These are phyloP conservation scores for Latheticus oryzae DNA, from an alignment of 2,888 invertebrate genomes.

Conservation along the genomic window DNA sequence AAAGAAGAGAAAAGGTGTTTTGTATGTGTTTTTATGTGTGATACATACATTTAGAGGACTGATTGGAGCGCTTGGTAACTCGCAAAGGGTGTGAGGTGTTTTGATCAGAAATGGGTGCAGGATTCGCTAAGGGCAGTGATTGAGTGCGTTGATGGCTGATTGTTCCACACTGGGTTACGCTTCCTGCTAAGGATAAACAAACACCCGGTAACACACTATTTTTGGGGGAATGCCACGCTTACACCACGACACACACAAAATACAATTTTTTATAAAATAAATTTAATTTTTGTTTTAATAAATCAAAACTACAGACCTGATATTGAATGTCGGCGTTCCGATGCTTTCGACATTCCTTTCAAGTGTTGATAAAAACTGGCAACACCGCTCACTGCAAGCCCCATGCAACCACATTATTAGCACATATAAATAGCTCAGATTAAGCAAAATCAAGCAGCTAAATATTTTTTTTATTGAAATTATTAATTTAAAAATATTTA, in stretches of 20 bases:
- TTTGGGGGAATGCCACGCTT: slow-evolving; percentile 30
- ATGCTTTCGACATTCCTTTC: slow-evolving; percentile 54
- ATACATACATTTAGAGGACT: slow-evolving; percentile 63
- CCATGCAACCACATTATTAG: slow-evolving; percentile 52
- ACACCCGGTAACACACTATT: slow-evolving; percentile 41
- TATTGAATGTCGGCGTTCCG: slow-evolving; percentile 62
- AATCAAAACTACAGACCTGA: slow-evolving; percentile 59
- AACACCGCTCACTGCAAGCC: slow-evolving; percentile 58
- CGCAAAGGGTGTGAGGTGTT: slow-evolving; percentile 54
- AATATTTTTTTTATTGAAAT: slow-evolving; percentile 10
- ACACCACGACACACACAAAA: slow-evolving; percentile 23
- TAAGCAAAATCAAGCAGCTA: slow-evolving; percentile 19
- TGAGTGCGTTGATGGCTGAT: slow-evolving; percentile 75
- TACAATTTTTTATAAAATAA: slow-evolving; percentile 2
- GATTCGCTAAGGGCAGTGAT: slow-evolving; percentile 72
- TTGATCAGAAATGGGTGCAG: slow-evolving; percentile 52
- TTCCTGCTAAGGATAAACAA: slow-evolving; percentile 56
- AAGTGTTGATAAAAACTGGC: slow-evolving; percentile 57
- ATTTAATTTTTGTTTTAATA: neutral
- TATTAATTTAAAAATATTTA: slow-evolving; percentile 4
- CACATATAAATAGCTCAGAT: slow-evolving; percentile 43
- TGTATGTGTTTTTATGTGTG: too few relatives aligned
- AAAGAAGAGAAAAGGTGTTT: too few relatives aligned
- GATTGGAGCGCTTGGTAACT: slow-evolving; percentile 59
- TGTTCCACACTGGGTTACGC: slow-evolving; percentile 58